Percentiles rank a stretch among this genome's conserved stretches.
phyloP scores from a whole-genome alignment of 1,140 invertebrate genomes.

The Nebria ingens region DNA sequence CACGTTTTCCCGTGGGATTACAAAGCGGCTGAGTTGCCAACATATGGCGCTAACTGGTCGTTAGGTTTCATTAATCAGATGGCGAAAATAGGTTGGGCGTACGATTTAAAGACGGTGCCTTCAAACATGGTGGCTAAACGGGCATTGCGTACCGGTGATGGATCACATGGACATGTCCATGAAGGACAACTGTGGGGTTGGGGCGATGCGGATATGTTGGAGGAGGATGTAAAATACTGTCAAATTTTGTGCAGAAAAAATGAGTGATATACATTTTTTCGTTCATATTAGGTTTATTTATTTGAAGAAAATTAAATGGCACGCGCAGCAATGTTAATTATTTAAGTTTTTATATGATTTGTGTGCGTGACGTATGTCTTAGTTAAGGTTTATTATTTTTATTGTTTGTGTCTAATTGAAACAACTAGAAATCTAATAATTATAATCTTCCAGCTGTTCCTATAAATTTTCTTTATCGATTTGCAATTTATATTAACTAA shows the following conservation, averaged over 20 bases:
- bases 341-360: too few relatives aligned
- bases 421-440: too few relatives aligned
- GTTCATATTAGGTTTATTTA: too few relatives aligned
- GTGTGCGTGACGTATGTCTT: too few relatives aligned
- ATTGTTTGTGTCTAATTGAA: too few relatives aligned
- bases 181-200: slow-evolving; percentile 37
- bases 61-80: slow-evolving; percentile 42
- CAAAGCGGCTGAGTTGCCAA: slow-evolving; percentile 50
- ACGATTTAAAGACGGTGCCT: slow-evolving; percentile 47
- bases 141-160: slow-evolving; percentile 52
- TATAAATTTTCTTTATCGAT: too few relatives aligned
- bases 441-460: too few relatives aligned
- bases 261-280: too few relatives aligned
- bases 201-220: slow-evolving; percentile 39
- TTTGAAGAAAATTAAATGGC: too few relatives aligned
- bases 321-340: too few relatives aligned
- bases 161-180: slow-evolving; percentile 27
- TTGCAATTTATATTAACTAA: too few relatives aligned
- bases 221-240: slow-evolving; percentile 21
- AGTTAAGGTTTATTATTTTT: too few relatives aligned
- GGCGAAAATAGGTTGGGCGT: slow-evolving; percentile 49
- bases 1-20: slow-evolving; percentile 70
- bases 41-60: slow-evolving; percentile 38
- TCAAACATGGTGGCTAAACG: slow-evolving; percentile 42
- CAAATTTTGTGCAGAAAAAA: neutral